Conservation (phyloP, 2,113 vertebrate genomes). For the Dasyprocta punctata region DNA sequence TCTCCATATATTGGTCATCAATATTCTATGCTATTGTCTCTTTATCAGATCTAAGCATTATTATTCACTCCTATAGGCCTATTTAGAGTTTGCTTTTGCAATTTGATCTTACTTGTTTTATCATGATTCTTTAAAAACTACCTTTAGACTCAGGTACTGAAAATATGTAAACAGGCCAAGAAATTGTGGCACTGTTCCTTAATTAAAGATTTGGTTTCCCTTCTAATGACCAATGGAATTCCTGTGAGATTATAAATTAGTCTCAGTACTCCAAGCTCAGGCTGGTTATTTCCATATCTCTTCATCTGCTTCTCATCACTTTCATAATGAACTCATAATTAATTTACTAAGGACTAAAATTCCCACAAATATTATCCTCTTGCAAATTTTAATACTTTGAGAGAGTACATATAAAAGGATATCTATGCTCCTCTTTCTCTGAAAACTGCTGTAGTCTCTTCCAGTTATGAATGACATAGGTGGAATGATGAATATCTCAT, state of each 20-base stretch:
- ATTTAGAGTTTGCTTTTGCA: slow-evolving; percentile 20
- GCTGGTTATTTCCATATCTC: neutral
- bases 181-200: neutral
- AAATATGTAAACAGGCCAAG: neutral
- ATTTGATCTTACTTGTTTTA: slow-evolving; percentile 4
- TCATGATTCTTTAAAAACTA: neutral
- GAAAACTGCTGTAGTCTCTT: neutral
- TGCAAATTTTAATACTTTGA: neutral
- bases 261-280: neutral
- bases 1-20: neutral
- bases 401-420: neutral
- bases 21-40: neutral
- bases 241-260: slow-evolving; percentile 19
- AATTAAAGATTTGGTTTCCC: neutral
- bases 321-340: too few species aligned
- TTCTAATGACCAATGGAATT: slow-evolving; percentile 32
- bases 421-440: neutral
- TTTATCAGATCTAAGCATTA: neutral
- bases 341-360: too few species aligned
- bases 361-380: too few species aligned
- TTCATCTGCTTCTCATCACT: neutral
- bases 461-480: slow-evolving; percentile 67
- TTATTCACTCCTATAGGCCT: neutral
- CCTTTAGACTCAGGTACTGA: neutral
- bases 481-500: neutral